phyloP scores from a whole-genome alignment of 2,113 vertebrate species.

The Oryzias curvinotus region DNA sequence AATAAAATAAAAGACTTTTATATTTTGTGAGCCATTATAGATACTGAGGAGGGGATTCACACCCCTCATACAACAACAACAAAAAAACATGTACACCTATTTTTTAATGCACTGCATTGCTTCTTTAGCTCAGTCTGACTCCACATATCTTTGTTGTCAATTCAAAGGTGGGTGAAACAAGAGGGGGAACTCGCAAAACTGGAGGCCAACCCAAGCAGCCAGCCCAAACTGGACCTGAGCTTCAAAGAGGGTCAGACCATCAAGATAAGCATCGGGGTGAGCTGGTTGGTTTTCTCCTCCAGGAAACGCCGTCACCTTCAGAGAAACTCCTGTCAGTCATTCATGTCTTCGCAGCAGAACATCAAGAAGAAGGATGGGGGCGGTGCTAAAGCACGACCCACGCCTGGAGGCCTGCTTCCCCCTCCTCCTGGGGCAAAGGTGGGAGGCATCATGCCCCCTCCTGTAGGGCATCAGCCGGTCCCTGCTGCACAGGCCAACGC shows the following conservation, averaged over 20 bases:
- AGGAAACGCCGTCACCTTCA: not conserved
- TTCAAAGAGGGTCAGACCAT: constrained; percentile 99
- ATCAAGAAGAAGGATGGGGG: constrained; percentile 91
- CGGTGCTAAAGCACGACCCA: constrained; percentile 65
- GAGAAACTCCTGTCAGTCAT: not conserved
- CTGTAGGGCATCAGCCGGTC: constrained; percentile 37
- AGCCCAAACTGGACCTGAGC: constrained; percentile 89
- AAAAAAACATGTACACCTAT: too few species aligned
- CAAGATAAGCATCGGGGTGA: constrained; percentile 94
- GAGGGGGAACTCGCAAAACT: constrained; percentile 87
- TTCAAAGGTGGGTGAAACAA: constrained; percentile 91
- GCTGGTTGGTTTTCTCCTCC: constrained; percentile 12
- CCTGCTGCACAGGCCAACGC: constrained; percentile 59
- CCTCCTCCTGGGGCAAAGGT: constrained; percentile 84
- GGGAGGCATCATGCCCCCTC: constrained; percentile 50
- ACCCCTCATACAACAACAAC: too few species aligned
- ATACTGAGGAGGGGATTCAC: too few species aligned
- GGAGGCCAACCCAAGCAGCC: constrained; percentile 75
- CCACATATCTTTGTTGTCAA: not conserved
- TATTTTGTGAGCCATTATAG: too few species aligned
- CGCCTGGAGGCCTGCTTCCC: constrained; percentile 80
- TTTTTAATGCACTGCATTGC: not conserved
- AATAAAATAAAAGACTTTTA: too few species aligned
- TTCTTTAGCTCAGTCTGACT: not conserved
- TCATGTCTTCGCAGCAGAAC: constrained; percentile 73